phyloP scores from a whole-genome alignment of 2,797 vertebrate genomes.

The Syncerus caffer region DNA sequence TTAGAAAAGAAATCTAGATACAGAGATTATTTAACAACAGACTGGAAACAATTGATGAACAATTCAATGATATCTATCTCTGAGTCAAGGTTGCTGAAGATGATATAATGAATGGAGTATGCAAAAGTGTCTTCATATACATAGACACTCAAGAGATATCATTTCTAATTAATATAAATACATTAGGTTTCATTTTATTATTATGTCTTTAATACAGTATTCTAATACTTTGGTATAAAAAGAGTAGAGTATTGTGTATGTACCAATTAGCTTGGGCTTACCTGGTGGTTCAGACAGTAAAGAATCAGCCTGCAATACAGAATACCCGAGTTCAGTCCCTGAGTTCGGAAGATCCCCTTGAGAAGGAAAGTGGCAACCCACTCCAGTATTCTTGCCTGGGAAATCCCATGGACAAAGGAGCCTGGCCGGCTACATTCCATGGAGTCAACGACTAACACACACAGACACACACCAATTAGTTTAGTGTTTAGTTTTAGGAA shows the following conservation, averaged over 20 bases:
- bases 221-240: background rate
- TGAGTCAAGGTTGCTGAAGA: background rate
- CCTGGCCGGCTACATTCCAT: background rate
- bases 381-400: background rate
- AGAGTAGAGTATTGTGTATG: background rate
- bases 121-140: background rate
- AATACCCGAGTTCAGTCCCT: background rate
- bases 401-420: background rate
- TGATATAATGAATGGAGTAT: background rate
- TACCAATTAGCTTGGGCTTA: background rate
- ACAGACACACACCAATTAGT: background rate
- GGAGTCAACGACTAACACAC: rapidly evolving
- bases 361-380: background rate
- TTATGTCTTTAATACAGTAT: background rate
- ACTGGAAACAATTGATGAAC: background rate
- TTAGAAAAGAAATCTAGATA: background rate
- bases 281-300: background rate
- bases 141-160: background rate
- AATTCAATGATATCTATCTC: background rate
- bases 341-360: background rate
- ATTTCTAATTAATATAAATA: background rate
- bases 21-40: background rate
- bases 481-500: background rate
- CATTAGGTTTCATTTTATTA: background rate
- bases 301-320: background rate